Percentiles rank a stretch among this genome's conserved stretches.
Conservation (phyloP, 2,888 invertebrate genomes). For the Germaria angustata region DNA sequence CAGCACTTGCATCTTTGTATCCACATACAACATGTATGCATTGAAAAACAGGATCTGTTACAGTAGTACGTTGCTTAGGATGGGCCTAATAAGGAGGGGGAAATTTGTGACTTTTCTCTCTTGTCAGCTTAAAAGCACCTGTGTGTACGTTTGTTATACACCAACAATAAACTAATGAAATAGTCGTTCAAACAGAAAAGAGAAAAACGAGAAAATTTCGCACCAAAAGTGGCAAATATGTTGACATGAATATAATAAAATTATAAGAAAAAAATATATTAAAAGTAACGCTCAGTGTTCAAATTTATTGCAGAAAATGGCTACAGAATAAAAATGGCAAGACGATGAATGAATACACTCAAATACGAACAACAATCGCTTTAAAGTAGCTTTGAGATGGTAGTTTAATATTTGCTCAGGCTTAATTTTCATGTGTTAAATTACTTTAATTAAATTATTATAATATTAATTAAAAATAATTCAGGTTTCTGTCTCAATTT, state of each 20-base stretch:
- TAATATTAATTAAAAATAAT: too few relatives aligned
- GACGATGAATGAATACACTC: neutral
- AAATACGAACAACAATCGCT: too few relatives aligned
- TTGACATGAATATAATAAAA: slow-evolving; percentile 35
- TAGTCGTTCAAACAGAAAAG: neutral
- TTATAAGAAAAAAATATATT: neutral
- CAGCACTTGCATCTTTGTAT: neutral
- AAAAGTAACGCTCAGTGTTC: neutral
- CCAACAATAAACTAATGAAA: slow-evolving; percentile 46
- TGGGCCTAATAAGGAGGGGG: slow-evolving; percentile 47
- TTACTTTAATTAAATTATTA: too few relatives aligned
- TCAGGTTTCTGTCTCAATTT: too few relatives aligned
- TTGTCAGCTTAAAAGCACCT: slow-evolving; percentile 59
- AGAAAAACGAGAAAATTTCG: slow-evolving; percentile 34
- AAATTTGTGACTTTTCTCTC: slow-evolving; percentile 13
- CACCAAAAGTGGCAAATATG: slow-evolving; percentile 59
- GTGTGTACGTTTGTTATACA: slow-evolving; percentile 31
- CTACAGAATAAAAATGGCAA: neutral
- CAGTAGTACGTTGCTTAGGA: slow-evolving; percentile 4
- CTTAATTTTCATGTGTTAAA: too few relatives aligned
- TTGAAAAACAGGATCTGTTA: slow-evolving; percentile 33
- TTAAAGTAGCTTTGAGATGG: too few relatives aligned
- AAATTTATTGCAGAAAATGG: slow-evolving; percentile 2
- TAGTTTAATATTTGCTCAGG: too few relatives aligned
- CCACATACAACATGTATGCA: neutral